Conservation (phyloP, 2,113 vertebrate genomes). For the Callopanchax toddi region DNA sequence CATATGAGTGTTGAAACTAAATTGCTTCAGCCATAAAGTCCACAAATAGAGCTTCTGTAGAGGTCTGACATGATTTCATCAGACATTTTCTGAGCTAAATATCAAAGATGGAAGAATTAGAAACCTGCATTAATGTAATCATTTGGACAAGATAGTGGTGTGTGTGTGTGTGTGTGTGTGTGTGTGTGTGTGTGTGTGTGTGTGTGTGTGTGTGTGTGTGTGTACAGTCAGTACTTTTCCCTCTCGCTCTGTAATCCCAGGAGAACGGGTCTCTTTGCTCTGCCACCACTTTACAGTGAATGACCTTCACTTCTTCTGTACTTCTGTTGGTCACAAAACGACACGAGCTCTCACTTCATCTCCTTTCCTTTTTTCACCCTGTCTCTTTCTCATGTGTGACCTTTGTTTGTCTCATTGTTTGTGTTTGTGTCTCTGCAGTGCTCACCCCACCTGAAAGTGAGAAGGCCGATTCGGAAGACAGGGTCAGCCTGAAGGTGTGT, state of each 20-base stretch:
- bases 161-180: constrained; percentile 13
- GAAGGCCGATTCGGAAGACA: constrained; percentile 80
- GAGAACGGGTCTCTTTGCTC: constrained; percentile 56
- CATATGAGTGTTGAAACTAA: no score
- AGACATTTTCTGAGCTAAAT: background rate
- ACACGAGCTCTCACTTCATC: constrained; percentile 20
- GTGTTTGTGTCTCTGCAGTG: constrained; percentile 57
- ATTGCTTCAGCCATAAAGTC: no score
- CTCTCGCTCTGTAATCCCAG: constrained; percentile 44
- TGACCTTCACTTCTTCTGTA: constrained; percentile 56
- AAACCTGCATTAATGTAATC: constrained; percentile 4
- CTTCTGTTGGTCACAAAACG: constrained; percentile 41
- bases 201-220: constrained; percentile 5
- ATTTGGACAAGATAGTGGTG: no score
- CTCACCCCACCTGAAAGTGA: constrained; percentile 79
- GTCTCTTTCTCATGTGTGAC: background rate
- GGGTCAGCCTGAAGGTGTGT: constrained; percentile 78
- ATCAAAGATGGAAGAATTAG: constrained; percentile 4
- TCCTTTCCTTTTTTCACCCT: background rate
- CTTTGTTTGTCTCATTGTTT: constrained; percentile 19
- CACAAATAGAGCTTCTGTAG: no score
- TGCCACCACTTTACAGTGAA: constrained; percentile 48
- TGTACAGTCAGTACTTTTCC: no score
- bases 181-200: constrained; percentile 21
- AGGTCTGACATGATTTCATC: no score